phyloP scores from a whole-genome alignment of 2,113 vertebrate genomes.

The Labeo catla region DNA sequence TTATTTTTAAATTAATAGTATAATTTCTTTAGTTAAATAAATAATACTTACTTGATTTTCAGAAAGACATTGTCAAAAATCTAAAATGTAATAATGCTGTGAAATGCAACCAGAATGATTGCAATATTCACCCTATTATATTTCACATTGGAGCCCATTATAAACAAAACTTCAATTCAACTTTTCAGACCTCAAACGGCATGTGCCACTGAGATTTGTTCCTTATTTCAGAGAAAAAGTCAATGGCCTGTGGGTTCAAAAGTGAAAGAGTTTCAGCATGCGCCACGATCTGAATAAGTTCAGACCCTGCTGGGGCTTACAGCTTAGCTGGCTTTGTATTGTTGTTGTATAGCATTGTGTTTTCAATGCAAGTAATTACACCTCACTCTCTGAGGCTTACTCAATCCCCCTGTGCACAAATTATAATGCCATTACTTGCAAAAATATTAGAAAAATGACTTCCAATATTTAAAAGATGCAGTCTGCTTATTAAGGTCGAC shows the following conservation, averaged over 20 bases:
- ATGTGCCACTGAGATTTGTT: slow-evolving; percentile 4
- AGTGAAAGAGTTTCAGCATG: slow-evolving; percentile 1
- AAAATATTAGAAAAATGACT: neutral
- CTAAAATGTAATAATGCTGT: neutral
- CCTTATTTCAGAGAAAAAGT: slow-evolving; percentile 7
- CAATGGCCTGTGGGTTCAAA: slow-evolving; percentile 8
- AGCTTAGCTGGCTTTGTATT: slow-evolving; percentile 23
- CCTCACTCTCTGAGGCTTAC: neutral
- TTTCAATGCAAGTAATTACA: slow-evolving; percentile 37
- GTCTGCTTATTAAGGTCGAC: neutral
- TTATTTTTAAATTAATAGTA: neutral
- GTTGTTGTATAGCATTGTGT: slow-evolving; percentile 35
- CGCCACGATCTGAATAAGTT: neutral
- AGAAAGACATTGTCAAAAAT: neutral
- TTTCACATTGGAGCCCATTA: neutral
- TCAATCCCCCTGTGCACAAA: neutral
- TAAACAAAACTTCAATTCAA: slow-evolving; percentile 8
- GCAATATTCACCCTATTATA: neutral
- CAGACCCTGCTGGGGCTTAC: slow-evolving; percentile 7
- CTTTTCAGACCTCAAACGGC: slow-evolving; percentile 4
- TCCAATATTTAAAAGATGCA: neutral
- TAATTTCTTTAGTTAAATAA: neutral
- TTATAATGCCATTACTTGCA: slow-evolving; percentile 5
- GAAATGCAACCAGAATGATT: neutral
- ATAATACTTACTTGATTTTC: neutral